phyloP scores from a whole-genome alignment of 2,888 invertebrate genomes.

The Plagiodera versicolora region DNA sequence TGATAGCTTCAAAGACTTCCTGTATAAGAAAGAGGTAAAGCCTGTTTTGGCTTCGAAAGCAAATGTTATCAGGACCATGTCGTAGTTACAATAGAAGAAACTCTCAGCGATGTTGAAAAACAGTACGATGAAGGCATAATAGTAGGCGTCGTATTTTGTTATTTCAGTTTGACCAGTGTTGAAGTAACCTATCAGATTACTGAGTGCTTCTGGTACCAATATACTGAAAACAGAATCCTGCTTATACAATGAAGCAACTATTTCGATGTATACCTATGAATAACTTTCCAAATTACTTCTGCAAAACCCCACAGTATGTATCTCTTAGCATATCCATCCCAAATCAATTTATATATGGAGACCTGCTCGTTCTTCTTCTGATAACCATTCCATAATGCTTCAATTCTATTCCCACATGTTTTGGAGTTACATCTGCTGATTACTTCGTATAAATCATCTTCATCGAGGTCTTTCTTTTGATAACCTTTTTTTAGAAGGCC shows the following conservation, averaged over 20 bases:
- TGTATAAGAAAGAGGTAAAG: constrained; percentile 51
- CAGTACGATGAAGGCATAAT: constrained; percentile 73
- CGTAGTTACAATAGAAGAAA: constrained; percentile 72
- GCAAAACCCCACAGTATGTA: constrained; percentile 36
- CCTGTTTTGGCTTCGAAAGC: constrained; percentile 79
- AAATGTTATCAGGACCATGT: constrained; percentile 69
- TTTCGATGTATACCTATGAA: too few species aligned
- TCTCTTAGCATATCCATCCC: constrained; percentile 33
- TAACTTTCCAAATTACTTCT: constrained; percentile 29
- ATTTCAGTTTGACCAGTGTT: constrained; percentile 37
- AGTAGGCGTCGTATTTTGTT: constrained; percentile 60
- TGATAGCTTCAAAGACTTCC: constrained; percentile 60
- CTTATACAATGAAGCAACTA: too few species aligned
- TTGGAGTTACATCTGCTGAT: constrained; percentile 33
- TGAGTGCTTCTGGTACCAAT: constrained; percentile 40
- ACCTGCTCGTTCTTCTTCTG: constrained; percentile 14
- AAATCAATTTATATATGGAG: constrained; percentile 31
- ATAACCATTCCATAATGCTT: constrained; percentile 29
- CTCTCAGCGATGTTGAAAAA: constrained; percentile 71
- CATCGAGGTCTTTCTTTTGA: constrained; percentile 63
- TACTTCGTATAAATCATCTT: constrained; percentile 62
- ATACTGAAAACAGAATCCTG: constrained; percentile 35
- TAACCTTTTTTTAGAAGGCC: constrained; percentile 63
- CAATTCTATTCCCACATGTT: constrained; percentile 36
- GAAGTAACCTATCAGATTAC: constrained; percentile 44